phyloP scores from a whole-genome alignment of 2,113 vertebrate species.

The Daboia siamensis region DNA sequence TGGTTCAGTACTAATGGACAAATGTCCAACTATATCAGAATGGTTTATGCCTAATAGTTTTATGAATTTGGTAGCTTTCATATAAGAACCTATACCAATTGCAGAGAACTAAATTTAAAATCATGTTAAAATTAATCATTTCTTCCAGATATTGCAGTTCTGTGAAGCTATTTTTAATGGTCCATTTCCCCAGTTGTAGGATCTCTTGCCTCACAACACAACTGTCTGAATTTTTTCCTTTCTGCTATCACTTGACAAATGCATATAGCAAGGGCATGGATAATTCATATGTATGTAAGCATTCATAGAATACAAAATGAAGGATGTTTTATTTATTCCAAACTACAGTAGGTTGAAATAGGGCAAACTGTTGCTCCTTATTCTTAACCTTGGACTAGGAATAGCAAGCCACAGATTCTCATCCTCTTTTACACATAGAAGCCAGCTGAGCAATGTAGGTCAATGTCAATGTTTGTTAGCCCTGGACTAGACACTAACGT shows the following conservation, averaged over 20 bases:
- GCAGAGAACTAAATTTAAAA: neutral
- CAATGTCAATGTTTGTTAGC: neutral
- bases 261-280: neutral
- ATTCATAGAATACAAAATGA: neutral
- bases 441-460: neutral
- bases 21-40: neutral
- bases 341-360: neutral
- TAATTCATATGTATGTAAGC: neutral
- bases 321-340: neutral
- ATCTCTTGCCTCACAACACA: neutral
- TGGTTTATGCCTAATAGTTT: neutral
- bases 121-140: neutral
- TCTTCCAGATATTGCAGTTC: neutral
- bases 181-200: neutral
- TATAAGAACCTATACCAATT: neutral
- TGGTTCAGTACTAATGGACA: slow-evolving; percentile 7
- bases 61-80: neutral
- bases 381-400: neutral
- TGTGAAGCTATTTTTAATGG: neutral
- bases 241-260: neutral
- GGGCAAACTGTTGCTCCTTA: neutral
- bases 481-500: neutral
- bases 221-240: neutral
- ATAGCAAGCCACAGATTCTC: neutral
- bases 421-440: neutral